These are phyloP conservation scores for Stigmatopora argus DNA, from an alignment of 2,113 vertebrate species.

Conservation along the genomic window DNA sequence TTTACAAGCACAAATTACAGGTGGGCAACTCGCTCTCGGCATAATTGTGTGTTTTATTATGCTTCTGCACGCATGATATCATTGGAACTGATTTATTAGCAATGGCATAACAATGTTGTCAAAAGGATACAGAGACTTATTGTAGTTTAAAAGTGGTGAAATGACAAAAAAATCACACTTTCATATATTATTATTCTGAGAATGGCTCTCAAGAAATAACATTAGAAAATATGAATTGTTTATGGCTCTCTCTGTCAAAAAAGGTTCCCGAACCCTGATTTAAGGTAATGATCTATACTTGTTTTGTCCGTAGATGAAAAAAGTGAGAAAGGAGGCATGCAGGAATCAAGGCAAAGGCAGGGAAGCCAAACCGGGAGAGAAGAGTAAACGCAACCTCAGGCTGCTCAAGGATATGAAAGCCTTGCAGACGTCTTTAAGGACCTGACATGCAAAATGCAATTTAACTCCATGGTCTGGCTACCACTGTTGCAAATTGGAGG, in stretches of 20 bases:
- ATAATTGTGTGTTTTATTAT: too few relatives aligned
- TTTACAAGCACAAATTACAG: conserved; percentile 78
- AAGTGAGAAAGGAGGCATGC: conserved; percentile 58
- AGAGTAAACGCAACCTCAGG: conserved; percentile 78
- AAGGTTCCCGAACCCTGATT: not conserved
- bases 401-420: conserved; percentile 89
- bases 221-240: too few relatives aligned
- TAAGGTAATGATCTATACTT: not conserved
- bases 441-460: conserved; percentile 40
- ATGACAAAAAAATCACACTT: too few relatives aligned
- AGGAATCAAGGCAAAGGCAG: conserved; percentile 53
- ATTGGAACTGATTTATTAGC: too few relatives aligned
- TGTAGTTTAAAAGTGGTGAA: too few relatives aligned
- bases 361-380: conserved; percentile 72
- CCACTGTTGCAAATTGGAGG: not conserved
- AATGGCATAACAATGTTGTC: too few relatives aligned
- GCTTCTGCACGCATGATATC: too few relatives aligned
- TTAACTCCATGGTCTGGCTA: not conserved
- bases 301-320: not conserved
- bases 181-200: too few relatives aligned
- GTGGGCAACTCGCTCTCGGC: conserved; percentile 46
- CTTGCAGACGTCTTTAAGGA: conserved; percentile 82
- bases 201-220: too few relatives aligned
- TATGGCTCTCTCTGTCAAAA: too few relatives aligned
- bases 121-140: too few relatives aligned